These are phyloP conservation scores for Stramonita haemastoma DNA, from an alignment of 2,888 invertebrate genomes.

Conservation along the genomic window DNA sequence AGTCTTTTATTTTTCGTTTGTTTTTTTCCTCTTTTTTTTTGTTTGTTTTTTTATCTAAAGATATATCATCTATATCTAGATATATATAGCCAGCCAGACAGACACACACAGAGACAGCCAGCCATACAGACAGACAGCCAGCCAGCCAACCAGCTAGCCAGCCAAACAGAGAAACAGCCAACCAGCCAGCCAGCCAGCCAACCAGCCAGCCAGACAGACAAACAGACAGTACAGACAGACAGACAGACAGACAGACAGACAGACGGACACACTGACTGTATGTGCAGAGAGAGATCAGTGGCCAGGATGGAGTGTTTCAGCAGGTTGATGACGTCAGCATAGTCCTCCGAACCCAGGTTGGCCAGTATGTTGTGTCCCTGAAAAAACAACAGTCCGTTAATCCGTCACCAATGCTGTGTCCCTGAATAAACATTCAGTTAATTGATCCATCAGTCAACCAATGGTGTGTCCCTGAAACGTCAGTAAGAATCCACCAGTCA, in stretches of 20 bases:
- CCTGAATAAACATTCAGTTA: slow-evolving; percentile 50
- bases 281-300: slow-evolving; percentile 80
- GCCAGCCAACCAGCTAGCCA: background rate
- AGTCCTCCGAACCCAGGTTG: slow-evolving; percentile 79
- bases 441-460: background rate
- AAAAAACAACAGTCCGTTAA: background rate
- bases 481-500: background rate
- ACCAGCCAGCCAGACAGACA: background rate
- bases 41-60: no score
- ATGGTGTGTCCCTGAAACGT: background rate
- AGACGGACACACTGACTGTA: slow-evolving; percentile 80
- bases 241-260: background rate
- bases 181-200: background rate
- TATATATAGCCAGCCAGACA: no score
- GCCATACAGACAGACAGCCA: no score
- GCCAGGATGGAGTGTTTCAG: slow-evolving; percentile 80
- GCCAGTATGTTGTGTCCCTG: slow-evolving; percentile 80
- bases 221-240: background rate
- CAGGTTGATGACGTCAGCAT: slow-evolving; percentile 79
- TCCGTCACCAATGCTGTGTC: slow-evolving; percentile 73
- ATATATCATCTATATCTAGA: no score
- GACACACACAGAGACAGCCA: no score
- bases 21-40: no score
- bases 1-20: no score
- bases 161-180: background rate